Evolutionary conservation across 2,797 vertebrate genomes (phyloP).

Genomic region (Sebastes taczanowskii): DNA sequence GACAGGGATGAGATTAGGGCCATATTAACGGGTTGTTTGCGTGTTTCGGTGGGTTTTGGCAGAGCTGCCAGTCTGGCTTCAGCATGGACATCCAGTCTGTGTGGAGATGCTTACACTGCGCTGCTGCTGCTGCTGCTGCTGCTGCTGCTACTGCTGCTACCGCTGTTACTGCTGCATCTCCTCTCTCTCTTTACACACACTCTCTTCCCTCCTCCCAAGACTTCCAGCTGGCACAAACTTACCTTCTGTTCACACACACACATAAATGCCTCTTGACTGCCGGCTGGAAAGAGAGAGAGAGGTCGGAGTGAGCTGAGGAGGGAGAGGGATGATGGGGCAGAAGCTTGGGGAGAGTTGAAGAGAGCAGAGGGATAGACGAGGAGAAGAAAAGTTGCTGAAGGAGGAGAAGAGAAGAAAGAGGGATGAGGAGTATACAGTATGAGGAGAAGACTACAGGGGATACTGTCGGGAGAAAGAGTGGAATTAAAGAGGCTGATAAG

Average conservation of each 20-base stretch:
- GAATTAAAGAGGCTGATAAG: slow-evolving; percentile 66
- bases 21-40: slow-evolving; percentile 55
- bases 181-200: slow-evolving; percentile 20
- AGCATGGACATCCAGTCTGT: slow-evolving; percentile 37
- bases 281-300: slow-evolving; percentile 47
- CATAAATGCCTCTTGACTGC: slow-evolving; percentile 47
- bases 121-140: background rate
- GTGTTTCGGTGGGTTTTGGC: slow-evolving; percentile 55
- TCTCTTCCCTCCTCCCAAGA: slow-evolving; percentile 55
- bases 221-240: slow-evolving; percentile 64
- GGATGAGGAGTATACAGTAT: slow-evolving; percentile 71
- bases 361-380: slow-evolving; percentile 52
- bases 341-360: slow-evolving; percentile 58
- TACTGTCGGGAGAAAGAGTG: slow-evolving; percentile 47
- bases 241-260: slow-evolving; percentile 23
- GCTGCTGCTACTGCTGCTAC: background rate
- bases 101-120: slow-evolving; percentile 55
- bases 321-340: slow-evolving; percentile 56
- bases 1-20: slow-evolving; percentile 56
- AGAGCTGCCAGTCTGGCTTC: slow-evolving; percentile 28
- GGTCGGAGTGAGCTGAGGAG: slow-evolving; percentile 44
- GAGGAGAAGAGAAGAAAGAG: slow-evolving; percentile 57
- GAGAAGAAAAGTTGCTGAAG: slow-evolving; percentile 58
- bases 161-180: background rate
- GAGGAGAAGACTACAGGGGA: slow-evolving; percentile 58